These are phyloP conservation scores for Suncus etruscus DNA, from an alignment of 2,113 vertebrate genomes.

Conservation along the genomic window DNA sequence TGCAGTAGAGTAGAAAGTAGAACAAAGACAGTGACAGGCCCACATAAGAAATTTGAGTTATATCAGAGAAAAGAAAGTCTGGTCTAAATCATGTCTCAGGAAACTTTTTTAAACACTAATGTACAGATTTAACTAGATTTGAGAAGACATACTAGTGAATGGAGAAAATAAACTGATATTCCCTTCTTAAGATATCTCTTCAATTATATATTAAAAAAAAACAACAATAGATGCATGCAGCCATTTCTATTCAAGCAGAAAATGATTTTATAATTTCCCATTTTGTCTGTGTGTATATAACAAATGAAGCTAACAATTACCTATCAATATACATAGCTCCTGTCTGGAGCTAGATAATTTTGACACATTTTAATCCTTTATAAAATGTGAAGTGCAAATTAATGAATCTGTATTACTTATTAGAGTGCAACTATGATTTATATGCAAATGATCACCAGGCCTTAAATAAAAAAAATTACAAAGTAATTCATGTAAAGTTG, in stretches of 20 bases:
- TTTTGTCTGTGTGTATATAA: slow-evolving; percentile 61
- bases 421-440: slow-evolving; percentile 62
- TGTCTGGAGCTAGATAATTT: slow-evolving; percentile 49
- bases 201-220: slow-evolving; percentile 49
- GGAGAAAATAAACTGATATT: slow-evolving; percentile 23
- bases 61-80: not conserved
- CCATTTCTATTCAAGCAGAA: slow-evolving; percentile 56
- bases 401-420: slow-evolving; percentile 39
- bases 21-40: not conserved
- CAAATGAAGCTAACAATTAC: slow-evolving; percentile 62
- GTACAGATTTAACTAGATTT: not conserved
- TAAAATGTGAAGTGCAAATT: slow-evolving; percentile 60
- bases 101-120: slow-evolving; percentile 2
- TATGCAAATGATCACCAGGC: slow-evolving; percentile 19
- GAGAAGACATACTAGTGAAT: not conserved
- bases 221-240: not conserved
- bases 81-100: not conserved
- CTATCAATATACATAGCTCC: slow-evolving; percentile 45
- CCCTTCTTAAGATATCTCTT: slow-evolving; percentile 49
- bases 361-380: not conserved
- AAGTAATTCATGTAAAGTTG: slow-evolving; percentile 36
- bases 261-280: slow-evolving; percentile 66
- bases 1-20: not conserved
- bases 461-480: slow-evolving; percentile 28
- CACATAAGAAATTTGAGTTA: not conserved